These are phyloP conservation scores for Bradypodion pumilum DNA, from an alignment of 2,797 vertebrate genomes.

Conservation along the genomic window DNA sequence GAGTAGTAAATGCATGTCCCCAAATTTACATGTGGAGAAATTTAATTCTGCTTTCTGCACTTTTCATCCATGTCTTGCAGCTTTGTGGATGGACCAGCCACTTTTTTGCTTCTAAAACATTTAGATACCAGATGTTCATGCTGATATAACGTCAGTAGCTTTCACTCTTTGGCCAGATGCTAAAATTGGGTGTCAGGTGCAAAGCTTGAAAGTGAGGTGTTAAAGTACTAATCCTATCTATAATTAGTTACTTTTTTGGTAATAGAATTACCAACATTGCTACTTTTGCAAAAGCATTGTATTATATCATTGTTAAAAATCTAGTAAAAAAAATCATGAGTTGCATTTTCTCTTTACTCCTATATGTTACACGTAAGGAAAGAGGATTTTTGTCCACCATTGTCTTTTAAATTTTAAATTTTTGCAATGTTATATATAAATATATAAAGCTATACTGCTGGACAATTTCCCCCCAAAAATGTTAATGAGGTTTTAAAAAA, in stretches of 20 bases:
- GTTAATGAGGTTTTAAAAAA: no score
- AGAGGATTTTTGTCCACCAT: not conserved
- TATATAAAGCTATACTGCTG: no score
- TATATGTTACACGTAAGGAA: not conserved
- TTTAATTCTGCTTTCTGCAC: not conserved
- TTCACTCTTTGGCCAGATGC: not conserved
- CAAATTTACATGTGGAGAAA: not conserved
- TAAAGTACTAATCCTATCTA: not conserved
- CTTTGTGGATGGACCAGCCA: not conserved
- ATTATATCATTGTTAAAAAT: no score
- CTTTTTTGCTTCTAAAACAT: no score
- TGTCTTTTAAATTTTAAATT: not conserved
- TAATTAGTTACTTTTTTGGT: not conserved
- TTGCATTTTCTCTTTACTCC: no score
- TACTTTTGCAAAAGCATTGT: no score
- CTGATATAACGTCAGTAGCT: slow-evolving; percentile 19
- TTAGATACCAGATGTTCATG: no score
- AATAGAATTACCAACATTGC: no score
- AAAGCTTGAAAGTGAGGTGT: not conserved
- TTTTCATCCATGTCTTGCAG: not conserved
- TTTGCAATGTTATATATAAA: no score
- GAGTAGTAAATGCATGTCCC: not conserved
- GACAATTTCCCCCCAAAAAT: no score
- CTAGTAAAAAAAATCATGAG: no score
- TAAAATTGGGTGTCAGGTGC: not conserved